These are phyloP conservation scores for Podilymbus podiceps DNA, from an alignment of 2,113 vertebrate species.

Conservation along the genomic window DNA sequence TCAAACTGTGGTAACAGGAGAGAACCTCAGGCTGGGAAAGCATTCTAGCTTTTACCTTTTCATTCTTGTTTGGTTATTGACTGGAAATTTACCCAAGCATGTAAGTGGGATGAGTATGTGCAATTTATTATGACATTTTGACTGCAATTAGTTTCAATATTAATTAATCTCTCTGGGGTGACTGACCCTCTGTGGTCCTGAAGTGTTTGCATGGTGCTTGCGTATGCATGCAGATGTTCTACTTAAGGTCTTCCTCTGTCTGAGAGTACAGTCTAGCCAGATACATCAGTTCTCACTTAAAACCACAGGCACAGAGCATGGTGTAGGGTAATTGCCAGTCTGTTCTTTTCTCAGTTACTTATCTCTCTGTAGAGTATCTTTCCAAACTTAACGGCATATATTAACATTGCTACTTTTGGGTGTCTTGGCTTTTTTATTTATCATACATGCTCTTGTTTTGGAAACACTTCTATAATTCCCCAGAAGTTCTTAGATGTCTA, in stretches of 20 bases:
- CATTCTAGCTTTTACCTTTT: neutral
- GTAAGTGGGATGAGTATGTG: neutral
- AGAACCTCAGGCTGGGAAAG: neutral
- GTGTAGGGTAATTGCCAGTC: neutral
- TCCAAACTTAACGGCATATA: neutral
- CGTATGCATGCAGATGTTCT: slow-evolving; percentile 18
- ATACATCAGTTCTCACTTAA: neutral
- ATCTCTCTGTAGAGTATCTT: neutral
- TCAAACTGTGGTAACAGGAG: neutral
- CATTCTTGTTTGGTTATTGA: neutral
- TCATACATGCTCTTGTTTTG: neutral
- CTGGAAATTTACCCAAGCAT: neutral
- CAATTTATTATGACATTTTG: slow-evolving; percentile 24
- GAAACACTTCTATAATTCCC: neutral
- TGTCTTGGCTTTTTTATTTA: neutral
- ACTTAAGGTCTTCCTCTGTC: neutral
- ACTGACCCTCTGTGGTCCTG: neutral
- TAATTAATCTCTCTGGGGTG: slow-evolving; percentile 14
- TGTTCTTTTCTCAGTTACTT: neutral
- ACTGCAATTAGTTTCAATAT: neutral
- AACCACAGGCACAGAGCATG: neutral
- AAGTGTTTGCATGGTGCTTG: neutral
- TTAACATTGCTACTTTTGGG: neutral
- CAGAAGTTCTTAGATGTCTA: neutral
- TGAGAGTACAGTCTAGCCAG: neutral